Conservation (phyloP, 2,797 vertebrate species). For the Melanotaenia trifasciata region DNA sequence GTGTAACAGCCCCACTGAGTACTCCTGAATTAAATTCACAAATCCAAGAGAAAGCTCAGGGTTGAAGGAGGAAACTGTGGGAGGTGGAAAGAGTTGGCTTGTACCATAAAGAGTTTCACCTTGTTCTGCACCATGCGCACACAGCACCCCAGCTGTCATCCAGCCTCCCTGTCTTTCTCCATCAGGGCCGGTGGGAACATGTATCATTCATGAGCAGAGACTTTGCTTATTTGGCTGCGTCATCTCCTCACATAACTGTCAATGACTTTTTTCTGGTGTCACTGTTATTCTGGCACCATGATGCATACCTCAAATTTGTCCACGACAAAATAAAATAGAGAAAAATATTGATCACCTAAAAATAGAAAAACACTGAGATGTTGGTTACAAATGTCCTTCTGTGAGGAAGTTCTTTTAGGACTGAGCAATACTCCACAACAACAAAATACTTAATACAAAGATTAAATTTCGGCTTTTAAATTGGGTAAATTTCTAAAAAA, state of each 20-base stretch:
- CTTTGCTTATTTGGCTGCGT: constrained; percentile 71
- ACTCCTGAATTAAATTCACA: constrained; percentile 33
- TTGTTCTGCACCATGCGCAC: constrained; percentile 83
- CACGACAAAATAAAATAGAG: background rate
- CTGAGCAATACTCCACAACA: background rate
- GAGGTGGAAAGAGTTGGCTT: constrained; percentile 24
- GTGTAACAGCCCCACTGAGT: constrained; percentile 51
- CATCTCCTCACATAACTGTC: constrained; percentile 68
- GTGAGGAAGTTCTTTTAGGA: background rate
- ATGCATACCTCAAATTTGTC: constrained; percentile 17
- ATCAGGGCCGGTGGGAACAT: constrained; percentile 64
- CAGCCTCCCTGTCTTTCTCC: constrained; percentile 65
- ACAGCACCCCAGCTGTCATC: constrained; percentile 73
- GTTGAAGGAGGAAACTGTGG: constrained; percentile 4
- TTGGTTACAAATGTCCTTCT: background rate
- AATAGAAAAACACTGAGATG: background rate
- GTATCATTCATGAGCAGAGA: constrained; percentile 81
- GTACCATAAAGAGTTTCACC: constrained; percentile 69
- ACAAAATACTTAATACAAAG: background rate
- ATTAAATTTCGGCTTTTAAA: background rate
- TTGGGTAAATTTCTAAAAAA: background rate
- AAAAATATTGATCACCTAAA: background rate
- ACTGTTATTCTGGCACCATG: constrained; percentile 31
- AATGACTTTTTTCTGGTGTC: constrained; percentile 63
- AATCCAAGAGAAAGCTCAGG: constrained; percentile 17